Conservation (phyloP, 2,888 invertebrate genomes). For the Harpalus rubripes region DNA sequence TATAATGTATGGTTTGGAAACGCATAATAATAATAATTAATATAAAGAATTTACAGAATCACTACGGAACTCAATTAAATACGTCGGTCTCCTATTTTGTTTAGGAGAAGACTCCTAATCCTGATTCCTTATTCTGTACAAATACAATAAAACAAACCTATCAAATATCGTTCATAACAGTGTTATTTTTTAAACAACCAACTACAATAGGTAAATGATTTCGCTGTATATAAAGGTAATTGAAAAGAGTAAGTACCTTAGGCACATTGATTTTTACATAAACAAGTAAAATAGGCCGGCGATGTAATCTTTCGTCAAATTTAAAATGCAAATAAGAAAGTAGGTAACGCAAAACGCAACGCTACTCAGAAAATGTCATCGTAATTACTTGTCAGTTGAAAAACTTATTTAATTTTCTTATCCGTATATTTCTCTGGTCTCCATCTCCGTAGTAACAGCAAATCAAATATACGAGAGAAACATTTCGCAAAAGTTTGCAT, state of each 20-base stretch:
- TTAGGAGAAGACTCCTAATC: too few relatives aligned
- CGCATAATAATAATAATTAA: too few relatives aligned
- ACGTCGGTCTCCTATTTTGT: too few relatives aligned
- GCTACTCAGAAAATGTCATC: constrained; percentile 25
- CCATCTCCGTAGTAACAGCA: background rate
- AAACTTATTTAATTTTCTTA: constrained; percentile 52
- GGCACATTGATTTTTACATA: constrained; percentile 4
- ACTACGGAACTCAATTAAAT: too few relatives aligned
- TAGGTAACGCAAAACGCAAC: constrained; percentile 18
- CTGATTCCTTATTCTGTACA: too few relatives aligned
- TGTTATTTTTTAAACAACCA: too few relatives aligned
- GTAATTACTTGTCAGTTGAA: constrained; percentile 54
- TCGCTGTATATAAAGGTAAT: background rate
- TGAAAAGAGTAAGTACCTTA: background rate
- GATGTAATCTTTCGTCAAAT: constrained; percentile 18
- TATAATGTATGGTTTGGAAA: too few relatives aligned
- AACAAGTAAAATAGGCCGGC: background rate
- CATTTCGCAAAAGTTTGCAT: constrained; percentile 63
- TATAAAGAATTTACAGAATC: too few relatives aligned
- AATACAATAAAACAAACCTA: too few relatives aligned
- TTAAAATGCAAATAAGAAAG: constrained; percentile 48
- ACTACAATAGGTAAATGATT: background rate
- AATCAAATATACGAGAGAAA: constrained; percentile 56
- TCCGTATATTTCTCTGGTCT: constrained; percentile 26
- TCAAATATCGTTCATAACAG: too few relatives aligned